Base-by-base conservation (phyloP, 2,888 invertebrate genomes). In the Hydrotaea diabolus region DNA sequence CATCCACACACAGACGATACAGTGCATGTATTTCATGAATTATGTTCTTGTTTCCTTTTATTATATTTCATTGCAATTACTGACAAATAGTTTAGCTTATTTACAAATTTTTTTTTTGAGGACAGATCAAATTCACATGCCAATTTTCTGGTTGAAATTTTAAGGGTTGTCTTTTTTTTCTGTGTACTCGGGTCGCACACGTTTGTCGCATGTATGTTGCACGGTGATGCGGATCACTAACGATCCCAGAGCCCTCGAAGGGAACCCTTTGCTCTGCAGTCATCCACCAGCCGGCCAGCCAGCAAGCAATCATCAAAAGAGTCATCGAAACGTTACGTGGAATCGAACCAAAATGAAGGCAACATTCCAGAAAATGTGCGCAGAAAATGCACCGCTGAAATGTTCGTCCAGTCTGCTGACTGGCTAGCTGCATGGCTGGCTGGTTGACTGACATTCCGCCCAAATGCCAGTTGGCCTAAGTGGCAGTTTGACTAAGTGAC, bases 211-310 rank as follows among this genome's bases (percentile, higher is more conserved):
- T 21, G 8, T 7, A 8, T 8, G 19, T 26, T 49, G 15, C 23
- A 72, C 39, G 36, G 26, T 39, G 72, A 79, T 66, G 77, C 84
- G 78, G 80, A 84, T 81, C 84, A 80, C 75, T 72, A 75, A 73
- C 77, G 84, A 84, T 84, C 80, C 83, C 80, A 84, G 77, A 77
- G 83, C 77, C 64, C n/a, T n/a, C n/a, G n/a, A n/a, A n/a, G n/a
- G n/a, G 23, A 57, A 57, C 57, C 57, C 57, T 57, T 57, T 2
- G 69, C 77, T 53, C 69, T n/a, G n/a, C n/a, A n/a, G n/a, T n/a
- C n/a, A n/a, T n/a, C n/a, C n/a, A n/a, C n/a, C n/a, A n/a, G n/a
- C n/a, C n/a, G n/a, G n/a, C n/a, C 46, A 11, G 7, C 36, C 15
- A 9, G 55, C 49, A 23, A 66, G 17, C 31, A 82, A 64, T 57